A percentile compares a stretch with the other conserved stretches of the same genome.
Evolutionary conservation across 2,113 vertebrate genomes (phyloP).

Genomic region (Ciconia maguari): DNA sequence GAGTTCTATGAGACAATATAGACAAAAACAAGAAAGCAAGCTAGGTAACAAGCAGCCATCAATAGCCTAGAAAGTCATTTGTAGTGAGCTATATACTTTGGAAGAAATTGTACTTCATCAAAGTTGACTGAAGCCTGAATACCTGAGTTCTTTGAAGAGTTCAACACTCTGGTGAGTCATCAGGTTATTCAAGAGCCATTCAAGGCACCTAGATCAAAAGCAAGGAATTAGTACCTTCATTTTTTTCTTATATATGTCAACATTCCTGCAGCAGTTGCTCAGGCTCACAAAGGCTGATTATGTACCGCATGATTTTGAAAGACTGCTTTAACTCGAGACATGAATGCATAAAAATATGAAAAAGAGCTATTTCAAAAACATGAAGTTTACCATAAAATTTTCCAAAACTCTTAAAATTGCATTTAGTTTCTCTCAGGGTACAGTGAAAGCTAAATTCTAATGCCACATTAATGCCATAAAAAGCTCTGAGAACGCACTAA

Average conservation of each 20-base stretch:
- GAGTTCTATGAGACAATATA: background rate
- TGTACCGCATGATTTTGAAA: background rate
- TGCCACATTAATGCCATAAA: background rate
- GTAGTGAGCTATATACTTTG: background rate
- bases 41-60: background rate
- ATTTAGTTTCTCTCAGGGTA: background rate
- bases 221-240: background rate
- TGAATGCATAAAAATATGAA: background rate
- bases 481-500: background rate
- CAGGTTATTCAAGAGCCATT: constrained; percentile 97
- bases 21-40: background rate
- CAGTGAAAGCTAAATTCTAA: background rate
- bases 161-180: constrained; percentile 98
- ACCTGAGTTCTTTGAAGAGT: constrained; percentile 96
- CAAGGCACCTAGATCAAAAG: constrained; percentile 85
- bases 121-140: background rate
- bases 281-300: background rate
- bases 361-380: background rate
- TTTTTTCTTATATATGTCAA: background rate
- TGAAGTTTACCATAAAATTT: background rate
- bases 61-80: background rate
- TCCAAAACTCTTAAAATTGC: background rate
- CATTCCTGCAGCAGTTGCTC: background rate
- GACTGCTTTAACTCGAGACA: background rate
- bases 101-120: background rate